These are phyloP conservation scores for Phrynosoma blainvillii DNA, from an alignment of 2,113 vertebrate species.

Conservation along the genomic window DNA sequence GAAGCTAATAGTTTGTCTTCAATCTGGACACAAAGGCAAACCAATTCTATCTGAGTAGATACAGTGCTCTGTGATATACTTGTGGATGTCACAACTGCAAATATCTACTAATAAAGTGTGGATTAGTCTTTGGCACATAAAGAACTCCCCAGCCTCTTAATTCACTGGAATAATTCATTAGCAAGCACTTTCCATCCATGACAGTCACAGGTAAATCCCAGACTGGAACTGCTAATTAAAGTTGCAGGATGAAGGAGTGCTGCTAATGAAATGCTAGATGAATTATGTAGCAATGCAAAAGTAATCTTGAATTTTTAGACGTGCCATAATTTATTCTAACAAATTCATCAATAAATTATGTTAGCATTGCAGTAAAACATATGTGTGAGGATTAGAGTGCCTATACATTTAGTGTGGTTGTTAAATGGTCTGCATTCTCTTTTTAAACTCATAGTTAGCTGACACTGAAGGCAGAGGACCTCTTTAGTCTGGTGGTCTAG, in stretches of 20 bases:
- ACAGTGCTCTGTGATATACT: slow-evolving; percentile 6
- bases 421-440: background rate
- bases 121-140: slow-evolving; percentile 41
- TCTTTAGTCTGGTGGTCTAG: background rate
- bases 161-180: slow-evolving; percentile 73
- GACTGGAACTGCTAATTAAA: slow-evolving; percentile 63
- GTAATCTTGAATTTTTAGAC: background rate
- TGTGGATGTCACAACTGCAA: slow-evolving; percentile 51
- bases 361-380: background rate
- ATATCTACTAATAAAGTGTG: slow-evolving; percentile 54
- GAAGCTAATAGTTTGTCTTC: slow-evolving; percentile 18
- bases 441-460: too few species aligned
- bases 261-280: slow-evolving; percentile 56
- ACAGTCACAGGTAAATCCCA: slow-evolving; percentile 61
- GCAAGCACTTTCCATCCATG: slow-evolving; percentile 55
- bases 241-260: slow-evolving; percentile 56
- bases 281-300: slow-evolving; percentile 11
- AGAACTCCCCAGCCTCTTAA: slow-evolving; percentile 55
- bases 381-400: accelerated
- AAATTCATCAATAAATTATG: background rate
- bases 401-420: background rate
- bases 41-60: slow-evolving; percentile 30
- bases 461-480: too few species aligned
- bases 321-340: slow-evolving; percentile 30
- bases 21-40: slow-evolving; percentile 4